Conservation (phyloP, 2,888 invertebrate genomes). For the Magallana nippona region DNA sequence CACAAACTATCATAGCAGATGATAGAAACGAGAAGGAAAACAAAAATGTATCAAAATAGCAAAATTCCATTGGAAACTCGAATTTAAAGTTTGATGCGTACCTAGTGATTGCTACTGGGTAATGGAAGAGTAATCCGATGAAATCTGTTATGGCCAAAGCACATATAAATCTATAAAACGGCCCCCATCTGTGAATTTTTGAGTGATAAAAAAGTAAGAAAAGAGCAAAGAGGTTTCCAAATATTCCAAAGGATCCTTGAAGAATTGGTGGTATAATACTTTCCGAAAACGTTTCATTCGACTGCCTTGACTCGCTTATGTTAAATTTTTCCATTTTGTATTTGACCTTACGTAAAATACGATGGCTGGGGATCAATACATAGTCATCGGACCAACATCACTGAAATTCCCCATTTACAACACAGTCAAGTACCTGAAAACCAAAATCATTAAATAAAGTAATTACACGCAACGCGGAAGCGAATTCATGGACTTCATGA, state of each 20-base stretch:
- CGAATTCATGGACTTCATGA: too few relatives aligned
- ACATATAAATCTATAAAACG: slow-evolving; percentile 27
- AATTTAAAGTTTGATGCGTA: slow-evolving; percentile 38
- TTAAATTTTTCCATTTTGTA: not conserved
- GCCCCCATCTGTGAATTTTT: slow-evolving; percentile 35
- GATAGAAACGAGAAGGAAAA: slow-evolving; percentile 38
- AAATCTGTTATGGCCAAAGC: slow-evolving; percentile 38
- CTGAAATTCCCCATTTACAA: too few relatives aligned
- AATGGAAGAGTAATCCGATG: slow-evolving; percentile 9
- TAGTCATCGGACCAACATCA: not conserved
- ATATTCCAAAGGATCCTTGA: slow-evolving; percentile 35
- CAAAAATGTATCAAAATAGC: slow-evolving; percentile 12
- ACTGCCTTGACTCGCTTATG: not conserved
- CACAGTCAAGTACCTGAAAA: too few relatives aligned
- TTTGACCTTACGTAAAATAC: not conserved
- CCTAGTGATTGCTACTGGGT: slow-evolving; percentile 27
- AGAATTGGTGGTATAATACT: slow-evolving; percentile 38
- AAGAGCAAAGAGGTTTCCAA: slow-evolving; percentile 36
- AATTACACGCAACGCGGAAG: too few relatives aligned
- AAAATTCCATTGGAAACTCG: slow-evolving; percentile 10
- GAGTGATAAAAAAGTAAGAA: slow-evolving; percentile 21
- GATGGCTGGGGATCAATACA: not conserved
- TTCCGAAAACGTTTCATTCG: slow-evolving; percentile 10
- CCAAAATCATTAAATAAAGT: too few relatives aligned
- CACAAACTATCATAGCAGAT: slow-evolving; percentile 37